A percentile compares a stretch with the other conserved stretches of the same genome.
These are phyloP conservation scores for Zoanthus sociatus DNA, from an alignment of 92 coral and sea anemone species.

Conservation along the genomic window DNA sequence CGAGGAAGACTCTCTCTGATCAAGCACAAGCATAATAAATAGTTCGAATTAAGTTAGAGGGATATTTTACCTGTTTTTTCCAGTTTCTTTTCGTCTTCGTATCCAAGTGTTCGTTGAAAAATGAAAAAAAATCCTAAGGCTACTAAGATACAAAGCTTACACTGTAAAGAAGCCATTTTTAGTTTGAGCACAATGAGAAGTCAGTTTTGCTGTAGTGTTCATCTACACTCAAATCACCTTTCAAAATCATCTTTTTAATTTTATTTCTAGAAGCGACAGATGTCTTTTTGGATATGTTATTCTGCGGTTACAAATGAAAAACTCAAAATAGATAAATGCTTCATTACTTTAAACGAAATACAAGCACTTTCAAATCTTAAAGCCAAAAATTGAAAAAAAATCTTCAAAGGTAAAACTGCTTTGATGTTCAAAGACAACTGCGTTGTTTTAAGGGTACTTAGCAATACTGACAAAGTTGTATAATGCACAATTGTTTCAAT, in stretches of 20 bases:
- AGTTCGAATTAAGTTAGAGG: too few species aligned
- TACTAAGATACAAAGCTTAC: neutral
- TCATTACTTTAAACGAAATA: neutral
- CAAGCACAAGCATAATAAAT: too few species aligned
- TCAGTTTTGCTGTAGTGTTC: neutral
- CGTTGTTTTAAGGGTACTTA: too few species aligned
- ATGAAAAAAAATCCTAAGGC: neutral
- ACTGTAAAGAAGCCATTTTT: neutral
- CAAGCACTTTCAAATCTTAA: neutral
- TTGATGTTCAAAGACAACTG: too few species aligned
- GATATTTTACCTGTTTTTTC: constrained; percentile 1
- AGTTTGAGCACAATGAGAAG: neutral
- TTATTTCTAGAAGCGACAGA: constrained; percentile 8
- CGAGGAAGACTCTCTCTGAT: too few species aligned
- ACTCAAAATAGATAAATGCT: constrained; percentile 7
- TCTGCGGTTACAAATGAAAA: constrained; percentile 1
- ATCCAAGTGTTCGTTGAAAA: constrained; percentile 1
- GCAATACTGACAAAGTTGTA: too few species aligned
- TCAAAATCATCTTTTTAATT: neutral
- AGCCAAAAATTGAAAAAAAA: neutral
- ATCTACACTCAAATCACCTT: constrained; percentile 9
- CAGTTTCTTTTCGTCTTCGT: neutral
- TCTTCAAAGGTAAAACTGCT: neutral
- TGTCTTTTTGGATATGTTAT: neutral
- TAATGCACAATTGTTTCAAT: too few species aligned